Conservation (phyloP, 1,140 invertebrate genomes). For the Coboldia fuscipes region DNA sequence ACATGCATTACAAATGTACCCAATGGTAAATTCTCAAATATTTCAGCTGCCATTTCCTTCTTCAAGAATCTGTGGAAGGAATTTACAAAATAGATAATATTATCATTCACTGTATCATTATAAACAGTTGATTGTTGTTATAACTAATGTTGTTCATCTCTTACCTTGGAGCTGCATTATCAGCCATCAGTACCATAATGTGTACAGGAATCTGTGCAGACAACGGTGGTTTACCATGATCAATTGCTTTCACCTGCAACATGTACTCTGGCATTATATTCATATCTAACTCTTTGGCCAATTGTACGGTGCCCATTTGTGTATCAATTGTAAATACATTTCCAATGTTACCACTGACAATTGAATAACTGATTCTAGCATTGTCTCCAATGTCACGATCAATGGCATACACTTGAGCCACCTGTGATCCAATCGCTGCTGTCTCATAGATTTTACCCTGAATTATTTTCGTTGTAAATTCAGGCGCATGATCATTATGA, state of each 20-base stretch:
- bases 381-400: conserved; percentile 68
- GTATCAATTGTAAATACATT: conserved; percentile 63
- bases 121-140: too few relatives aligned
- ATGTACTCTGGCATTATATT: conserved; percentile 53
- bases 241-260: conserved; percentile 57
- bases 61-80: conserved; percentile 43
- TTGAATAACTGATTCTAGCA: conserved; percentile 56
- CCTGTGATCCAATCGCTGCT: conserved; percentile 43
- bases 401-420: conserved; percentile 49
- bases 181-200: conserved; percentile 68
- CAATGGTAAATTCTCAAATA: conserved; percentile 61
- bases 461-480: conserved; percentile 51
- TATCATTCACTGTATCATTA: too few relatives aligned
- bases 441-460: conserved; percentile 58
- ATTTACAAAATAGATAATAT: too few relatives aligned
- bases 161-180: conserved; percentile 56
- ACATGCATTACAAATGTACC: conserved; percentile 59
- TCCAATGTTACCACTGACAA: conserved; percentile 65
- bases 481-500: conserved; percentile 75
- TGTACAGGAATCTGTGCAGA: conserved; percentile 62
- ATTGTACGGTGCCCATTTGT: conserved; percentile 48
- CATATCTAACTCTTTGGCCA: conserved; percentile 51
- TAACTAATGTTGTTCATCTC: not conserved
- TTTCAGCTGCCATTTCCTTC: conserved; percentile 45
- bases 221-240: conserved; percentile 52